Evolutionary conservation across 2,113 vertebrate species (phyloP), one percentile per base, ranked within the genome.

Genomic region (Mandrillus leucophaeus): DNA sequence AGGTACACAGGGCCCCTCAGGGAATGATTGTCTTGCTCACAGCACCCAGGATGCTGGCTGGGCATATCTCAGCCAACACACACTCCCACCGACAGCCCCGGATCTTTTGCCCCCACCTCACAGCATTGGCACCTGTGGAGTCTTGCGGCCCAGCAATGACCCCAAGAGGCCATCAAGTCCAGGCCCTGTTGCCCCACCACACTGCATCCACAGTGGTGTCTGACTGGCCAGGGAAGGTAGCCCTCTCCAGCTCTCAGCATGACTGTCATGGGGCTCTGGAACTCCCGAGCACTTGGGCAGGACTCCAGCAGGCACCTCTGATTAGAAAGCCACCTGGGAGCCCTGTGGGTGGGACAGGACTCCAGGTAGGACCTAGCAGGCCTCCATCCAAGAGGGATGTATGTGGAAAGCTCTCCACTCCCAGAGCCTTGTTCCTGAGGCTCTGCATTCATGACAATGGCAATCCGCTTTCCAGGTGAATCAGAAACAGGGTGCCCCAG

Each of bases 101-200:
- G 22, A 52, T 25, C 50, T 38, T 78, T n/a, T 38, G 52, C 55
- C 48, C 52, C 75, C 16, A 40, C 27, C 16, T 20, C n/a, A 27
- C 86, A 55, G 80, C 79, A 13, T 50, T 59, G 30, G 83, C 70
- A 90, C 83, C 86, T 93, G 76, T 85, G 52, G 90, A 87, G 66
- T 66, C 50, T 30, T 35, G 75, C 93, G 73, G 40, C 13, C 57
- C 61, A 11, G 55, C 83, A 95, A 81, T 66, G 57, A 94, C 78
- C 72, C 82, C 40, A 12, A 72, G 73, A 87, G 17, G 55, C 17
- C 76, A 52, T 52, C 32, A 16, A 81, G 57, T 27, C 57, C 48
- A 61, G 32, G 50, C 23, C 38, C 32, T 22, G 9, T 12, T 9
- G n/a, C 78, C 83, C 48, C 16, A 50, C 20, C 73, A 59, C 57